Percentiles rank a stretch among this genome's conserved stretches.
These are phyloP conservation scores for Eubucco bourcierii DNA, from an alignment of 2,113 vertebrate genomes.

Conservation along the genomic window DNA sequence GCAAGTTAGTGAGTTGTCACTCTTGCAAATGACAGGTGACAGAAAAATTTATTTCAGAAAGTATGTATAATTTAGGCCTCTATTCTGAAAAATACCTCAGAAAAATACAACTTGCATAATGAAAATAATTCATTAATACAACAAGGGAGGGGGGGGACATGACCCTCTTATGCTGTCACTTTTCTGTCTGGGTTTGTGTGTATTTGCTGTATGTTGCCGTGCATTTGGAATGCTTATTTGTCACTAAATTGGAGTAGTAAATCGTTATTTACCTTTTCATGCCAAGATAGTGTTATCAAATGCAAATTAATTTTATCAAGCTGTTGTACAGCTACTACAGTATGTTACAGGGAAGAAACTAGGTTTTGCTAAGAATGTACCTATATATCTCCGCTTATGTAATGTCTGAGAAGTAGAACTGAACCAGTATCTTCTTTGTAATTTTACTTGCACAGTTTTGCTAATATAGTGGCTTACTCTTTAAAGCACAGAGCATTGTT, in stretches of 20 bases:
- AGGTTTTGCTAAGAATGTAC: neutral
- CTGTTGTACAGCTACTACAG: neutral
- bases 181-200: neutral
- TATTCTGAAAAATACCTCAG: neutral
- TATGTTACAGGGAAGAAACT: neutral
- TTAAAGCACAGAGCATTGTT: neutral
- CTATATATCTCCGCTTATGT: neutral
- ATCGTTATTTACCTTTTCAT: neutral
- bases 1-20: neutral
- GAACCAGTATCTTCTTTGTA: neutral
- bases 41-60: neutral
- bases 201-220: neutral
- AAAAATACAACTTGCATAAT: neutral
- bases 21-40: neutral
- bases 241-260: neutral
- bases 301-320: neutral
- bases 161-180: rapidly evolving
- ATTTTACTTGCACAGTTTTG: neutral
- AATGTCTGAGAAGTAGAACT: neutral
- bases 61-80: neutral
- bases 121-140: neutral
- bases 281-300: neutral
- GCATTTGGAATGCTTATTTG: neutral
- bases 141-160: no score
- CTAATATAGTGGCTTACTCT: neutral